Evolutionary conservation across 1,140 invertebrate genomes (phyloP).

Genomic region (Branchinecta lindahli): DNA sequence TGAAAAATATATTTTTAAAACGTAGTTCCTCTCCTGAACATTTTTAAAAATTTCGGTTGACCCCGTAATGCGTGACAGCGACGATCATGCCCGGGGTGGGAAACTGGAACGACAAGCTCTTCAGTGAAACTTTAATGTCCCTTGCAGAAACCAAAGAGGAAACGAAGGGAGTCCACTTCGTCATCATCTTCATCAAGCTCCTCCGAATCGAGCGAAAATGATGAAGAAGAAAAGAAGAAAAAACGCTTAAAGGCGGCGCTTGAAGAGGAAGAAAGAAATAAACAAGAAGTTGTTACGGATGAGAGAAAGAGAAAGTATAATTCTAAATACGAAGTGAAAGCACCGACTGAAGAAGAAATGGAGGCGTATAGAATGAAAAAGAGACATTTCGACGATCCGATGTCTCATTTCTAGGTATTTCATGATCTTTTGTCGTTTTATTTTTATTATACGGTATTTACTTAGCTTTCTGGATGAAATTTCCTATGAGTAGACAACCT

Average conservation of each 20-base stretch:
- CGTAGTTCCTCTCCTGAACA: too few relatives aligned
- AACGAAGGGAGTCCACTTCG: slow-evolving; percentile 24
- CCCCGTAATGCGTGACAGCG: too few relatives aligned
- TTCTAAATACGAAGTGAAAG: slow-evolving; percentile 63
- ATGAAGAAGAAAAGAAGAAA: slow-evolving; percentile 35
- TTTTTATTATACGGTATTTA: background rate
- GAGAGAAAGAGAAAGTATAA: slow-evolving; percentile 85
- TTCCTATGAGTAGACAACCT: too few relatives aligned
- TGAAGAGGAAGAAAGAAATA: slow-evolving; percentile 44
- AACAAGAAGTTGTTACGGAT: slow-evolving; percentile 50
- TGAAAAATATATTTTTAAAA: too few relatives aligned
- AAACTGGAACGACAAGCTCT: too few relatives aligned
- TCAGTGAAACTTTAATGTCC: background rate
- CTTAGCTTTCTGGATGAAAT: too few relatives aligned
- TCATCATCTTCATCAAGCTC: slow-evolving; percentile 14
- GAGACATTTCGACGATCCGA: slow-evolving; percentile 71
- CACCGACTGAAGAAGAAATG: slow-evolving; percentile 76
- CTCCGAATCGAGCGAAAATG: slow-evolving; percentile 27
- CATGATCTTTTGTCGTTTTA: slow-evolving; percentile 1
- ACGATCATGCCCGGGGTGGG: too few relatives aligned
- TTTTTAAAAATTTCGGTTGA: too few relatives aligned
- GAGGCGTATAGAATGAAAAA: slow-evolving; percentile 84
- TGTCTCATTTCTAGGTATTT: slow-evolving; percentile 39
- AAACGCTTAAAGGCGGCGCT: slow-evolving; percentile 43
- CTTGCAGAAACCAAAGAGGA: slow-evolving; percentile 32